phyloP scores from a whole-genome alignment of 2,888 invertebrate genomes.

The Boloria euphrosyne region DNA sequence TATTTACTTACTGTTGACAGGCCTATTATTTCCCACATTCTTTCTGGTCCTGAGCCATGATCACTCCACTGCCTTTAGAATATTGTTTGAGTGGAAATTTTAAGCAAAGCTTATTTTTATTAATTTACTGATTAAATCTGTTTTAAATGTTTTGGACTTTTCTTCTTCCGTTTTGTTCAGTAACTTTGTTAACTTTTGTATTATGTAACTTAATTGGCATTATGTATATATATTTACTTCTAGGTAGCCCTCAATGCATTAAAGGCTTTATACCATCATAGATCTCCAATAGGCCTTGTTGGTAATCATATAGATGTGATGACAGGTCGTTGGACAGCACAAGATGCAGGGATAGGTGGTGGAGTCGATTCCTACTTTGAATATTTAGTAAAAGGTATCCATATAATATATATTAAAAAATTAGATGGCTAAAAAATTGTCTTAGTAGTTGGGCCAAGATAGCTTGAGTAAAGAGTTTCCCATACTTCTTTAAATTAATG shows the following conservation, averaged over 20 bases:
- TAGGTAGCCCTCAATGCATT: slow-evolving; percentile 95
- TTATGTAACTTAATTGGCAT: not conserved
- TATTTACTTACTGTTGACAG: no score
- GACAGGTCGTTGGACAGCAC: slow-evolving; percentile 97
- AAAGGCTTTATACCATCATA: slow-evolving; percentile 91
- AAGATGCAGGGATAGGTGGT: slow-evolving; percentile 98
- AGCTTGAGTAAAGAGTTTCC: no score
- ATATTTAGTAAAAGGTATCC: slow-evolving; percentile 94
- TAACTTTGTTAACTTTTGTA: not conserved
- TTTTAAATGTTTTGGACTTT: no score
- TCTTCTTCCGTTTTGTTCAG: no score
- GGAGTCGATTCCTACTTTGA: slow-evolving; percentile 99
- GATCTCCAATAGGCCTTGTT: slow-evolving; percentile 93
- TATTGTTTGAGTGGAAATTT: no score
- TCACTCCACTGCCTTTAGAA: no score
- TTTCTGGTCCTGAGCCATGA: no score
- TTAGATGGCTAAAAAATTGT: not conserved
- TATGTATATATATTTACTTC: slow-evolving; percentile 42
- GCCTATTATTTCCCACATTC: no score
- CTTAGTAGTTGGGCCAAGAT: no score
- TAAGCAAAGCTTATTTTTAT: no score
- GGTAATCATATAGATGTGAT: slow-evolving; percentile 98
- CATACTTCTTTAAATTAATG: no score
- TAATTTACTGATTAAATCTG: no score
- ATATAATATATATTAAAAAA: not conserved